Evolutionary conservation across 2,888 invertebrate genomes (phyloP).

Genomic region (Eristalis tenax): DNA sequence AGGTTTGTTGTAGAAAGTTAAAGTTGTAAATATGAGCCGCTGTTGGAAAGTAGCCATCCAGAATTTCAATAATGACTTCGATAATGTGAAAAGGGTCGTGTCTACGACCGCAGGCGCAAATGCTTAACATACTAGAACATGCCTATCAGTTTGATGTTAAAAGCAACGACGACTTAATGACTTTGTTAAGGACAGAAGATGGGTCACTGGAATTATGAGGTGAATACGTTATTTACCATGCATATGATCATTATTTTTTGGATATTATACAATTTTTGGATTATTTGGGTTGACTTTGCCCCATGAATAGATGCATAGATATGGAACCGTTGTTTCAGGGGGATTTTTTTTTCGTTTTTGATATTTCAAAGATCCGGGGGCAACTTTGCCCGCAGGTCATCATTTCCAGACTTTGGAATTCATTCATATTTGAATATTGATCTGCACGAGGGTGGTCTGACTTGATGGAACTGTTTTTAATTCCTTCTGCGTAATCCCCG

Average conservation of each 20-base stretch:
- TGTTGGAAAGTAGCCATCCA: slow-evolving; percentile 27
- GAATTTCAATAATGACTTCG: slow-evolving; percentile 9
- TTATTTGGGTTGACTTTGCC: neutral
- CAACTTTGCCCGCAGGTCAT: neutral
- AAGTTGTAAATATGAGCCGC: slow-evolving; percentile 14
- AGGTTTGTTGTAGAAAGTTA: slow-evolving; percentile 7
- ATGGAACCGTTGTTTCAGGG: neutral
- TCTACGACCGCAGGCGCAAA: neutral
- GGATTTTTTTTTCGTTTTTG: neutral
- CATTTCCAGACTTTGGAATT: neutral
- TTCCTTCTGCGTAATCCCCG: too few relatives aligned
- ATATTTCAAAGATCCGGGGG: neutral
- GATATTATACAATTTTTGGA: neutral
- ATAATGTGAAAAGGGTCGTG: slow-evolving; percentile 13
- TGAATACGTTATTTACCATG: neutral
- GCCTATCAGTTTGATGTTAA: neutral
- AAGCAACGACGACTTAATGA: slow-evolving; percentile 5
- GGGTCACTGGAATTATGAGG: neutral
- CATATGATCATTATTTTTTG: neutral
- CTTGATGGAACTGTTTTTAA: neutral
- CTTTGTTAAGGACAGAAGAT: neutral
- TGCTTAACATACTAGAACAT: slow-evolving; percentile 9
- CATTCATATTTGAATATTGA: neutral
- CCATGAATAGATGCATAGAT: neutral
- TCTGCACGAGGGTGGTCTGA: neutral